These are phyloP conservation scores for Syrrhaptes paradoxus DNA, from an alignment of 2,113 vertebrate genomes.

Conservation along the genomic window DNA sequence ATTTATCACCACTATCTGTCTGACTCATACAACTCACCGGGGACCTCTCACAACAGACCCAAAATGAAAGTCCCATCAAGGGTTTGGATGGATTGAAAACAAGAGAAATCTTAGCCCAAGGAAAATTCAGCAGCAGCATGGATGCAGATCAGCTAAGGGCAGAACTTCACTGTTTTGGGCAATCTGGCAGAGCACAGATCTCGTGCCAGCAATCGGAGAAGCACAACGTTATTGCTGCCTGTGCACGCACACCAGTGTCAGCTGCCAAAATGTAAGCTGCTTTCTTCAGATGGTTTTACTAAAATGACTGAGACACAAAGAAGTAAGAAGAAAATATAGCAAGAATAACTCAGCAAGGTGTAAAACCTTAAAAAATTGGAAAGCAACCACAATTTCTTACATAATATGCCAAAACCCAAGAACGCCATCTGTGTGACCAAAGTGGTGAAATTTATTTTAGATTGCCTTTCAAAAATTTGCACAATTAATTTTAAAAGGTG, in stretches of 20 bases:
- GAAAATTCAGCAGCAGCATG: not conserved
- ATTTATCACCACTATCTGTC: accelerated
- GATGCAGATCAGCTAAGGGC: not conserved
- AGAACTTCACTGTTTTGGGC: not conserved
- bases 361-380: not conserved
- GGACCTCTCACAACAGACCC: not conserved
- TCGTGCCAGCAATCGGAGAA: not conserved
- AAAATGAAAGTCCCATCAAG: not conserved
- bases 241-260: not conserved
- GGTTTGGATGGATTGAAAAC: not conserved
- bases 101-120: not conserved
- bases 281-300: not conserved
- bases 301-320: not conserved
- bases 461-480: not conserved
- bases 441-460: not conserved
- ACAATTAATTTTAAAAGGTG: not conserved
- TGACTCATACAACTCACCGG: not conserved
- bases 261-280: not conserved
- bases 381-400: not conserved
- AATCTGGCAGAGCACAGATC: not conserved
- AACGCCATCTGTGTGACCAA: not conserved
- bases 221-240: not conserved
- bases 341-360: not conserved
- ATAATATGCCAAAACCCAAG: not conserved
- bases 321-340: not conserved